These are phyloP conservation scores for Plectropomus leopardus DNA, from an alignment of 2,113 vertebrate species.

Conservation along the genomic window DNA sequence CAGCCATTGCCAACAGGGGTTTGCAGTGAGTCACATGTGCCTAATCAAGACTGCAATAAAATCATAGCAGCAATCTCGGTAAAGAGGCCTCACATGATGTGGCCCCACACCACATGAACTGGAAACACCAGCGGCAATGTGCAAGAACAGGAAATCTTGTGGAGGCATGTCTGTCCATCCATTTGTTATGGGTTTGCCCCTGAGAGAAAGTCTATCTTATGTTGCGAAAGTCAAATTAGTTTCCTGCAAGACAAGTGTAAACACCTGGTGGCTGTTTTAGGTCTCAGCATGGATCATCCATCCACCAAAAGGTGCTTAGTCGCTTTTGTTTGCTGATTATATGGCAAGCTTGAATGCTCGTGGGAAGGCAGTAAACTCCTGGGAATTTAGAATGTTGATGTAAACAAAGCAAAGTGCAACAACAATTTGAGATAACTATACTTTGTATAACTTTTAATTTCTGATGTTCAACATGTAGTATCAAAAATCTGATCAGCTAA, in stretches of 20 bases:
- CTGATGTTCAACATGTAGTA: neutral
- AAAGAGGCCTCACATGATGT: conserved; percentile 77
- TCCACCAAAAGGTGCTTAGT: conserved; percentile 40
- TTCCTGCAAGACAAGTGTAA: conserved; percentile 59
- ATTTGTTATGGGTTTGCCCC: conserved; percentile 67
- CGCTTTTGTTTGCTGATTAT: conserved; percentile 41
- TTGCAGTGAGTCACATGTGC: conserved; percentile 78
- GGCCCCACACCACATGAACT: conserved; percentile 61
- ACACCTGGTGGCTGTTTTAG: conserved; percentile 61
- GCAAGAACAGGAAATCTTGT: conserved; percentile 42
- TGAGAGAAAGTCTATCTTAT: conserved; percentile 51
- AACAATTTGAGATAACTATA: conserved; percentile 6
- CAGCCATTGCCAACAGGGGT: conserved; percentile 56
- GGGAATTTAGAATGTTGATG: conserved; percentile 20
- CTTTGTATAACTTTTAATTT: neutral
- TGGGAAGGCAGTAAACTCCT: conserved; percentile 27
- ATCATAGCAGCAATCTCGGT: conserved; percentile 59
- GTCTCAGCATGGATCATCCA: conserved; percentile 56
- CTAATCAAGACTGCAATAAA: conserved; percentile 80
- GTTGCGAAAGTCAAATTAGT: conserved; percentile 56
- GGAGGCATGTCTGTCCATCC: conserved; percentile 54
- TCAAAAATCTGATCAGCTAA: neutral
- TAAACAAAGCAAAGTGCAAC: neutral
- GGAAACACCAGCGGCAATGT: conserved; percentile 56
- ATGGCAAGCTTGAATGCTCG: conserved; percentile 5